Percentiles rank a stretch among this genome's conserved stretches.
phyloP scores from a whole-genome alignment of 2,797 vertebrate species.

The Anableps anableps region DNA sequence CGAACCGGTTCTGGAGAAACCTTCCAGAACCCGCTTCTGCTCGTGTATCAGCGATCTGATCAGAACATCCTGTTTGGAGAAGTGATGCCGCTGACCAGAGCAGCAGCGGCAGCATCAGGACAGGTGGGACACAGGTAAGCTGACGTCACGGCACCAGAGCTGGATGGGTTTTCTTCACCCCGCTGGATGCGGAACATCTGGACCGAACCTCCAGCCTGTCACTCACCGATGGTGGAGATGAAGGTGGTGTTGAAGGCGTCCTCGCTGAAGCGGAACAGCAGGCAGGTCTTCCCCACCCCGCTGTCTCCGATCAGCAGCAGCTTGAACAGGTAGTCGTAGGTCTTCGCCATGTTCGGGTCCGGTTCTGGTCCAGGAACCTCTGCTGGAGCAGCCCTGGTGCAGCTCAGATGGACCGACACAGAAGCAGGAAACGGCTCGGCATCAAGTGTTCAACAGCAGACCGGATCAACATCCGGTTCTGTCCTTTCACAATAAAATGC shows the following conservation, averaged over 20 bases:
- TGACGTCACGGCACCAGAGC: not conserved
- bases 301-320: slow-evolving; percentile 94
- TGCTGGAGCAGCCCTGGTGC: slow-evolving; percentile 27
- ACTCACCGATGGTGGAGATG: slow-evolving; percentile 91
- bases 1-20: not conserved
- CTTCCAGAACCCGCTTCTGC: not conserved
- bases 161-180: too few relatives aligned
- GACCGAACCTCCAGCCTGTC: not conserved
- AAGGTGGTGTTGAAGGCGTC: slow-evolving; percentile 90
- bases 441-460: not conserved
- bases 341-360: slow-evolving; percentile 80
- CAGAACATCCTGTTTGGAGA: not conserved
- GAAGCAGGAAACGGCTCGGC: slow-evolving; percentile 43
- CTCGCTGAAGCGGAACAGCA: slow-evolving; percentile 93
- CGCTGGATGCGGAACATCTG: too few relatives aligned
- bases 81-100: not conserved
- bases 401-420: slow-evolving; percentile 4
- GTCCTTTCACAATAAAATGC: not conserved
- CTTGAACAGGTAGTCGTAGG: slow-evolving; percentile 94
- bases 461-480: not conserved
- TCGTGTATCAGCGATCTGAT: not conserved
- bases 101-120: not conserved
- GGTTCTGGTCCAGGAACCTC: not conserved
- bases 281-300: slow-evolving; percentile 92
- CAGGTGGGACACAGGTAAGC: not conserved